These are phyloP conservation scores for Sebastes oblongus DNA, from an alignment of 2,797 vertebrate genomes.

Conservation along the genomic window DNA sequence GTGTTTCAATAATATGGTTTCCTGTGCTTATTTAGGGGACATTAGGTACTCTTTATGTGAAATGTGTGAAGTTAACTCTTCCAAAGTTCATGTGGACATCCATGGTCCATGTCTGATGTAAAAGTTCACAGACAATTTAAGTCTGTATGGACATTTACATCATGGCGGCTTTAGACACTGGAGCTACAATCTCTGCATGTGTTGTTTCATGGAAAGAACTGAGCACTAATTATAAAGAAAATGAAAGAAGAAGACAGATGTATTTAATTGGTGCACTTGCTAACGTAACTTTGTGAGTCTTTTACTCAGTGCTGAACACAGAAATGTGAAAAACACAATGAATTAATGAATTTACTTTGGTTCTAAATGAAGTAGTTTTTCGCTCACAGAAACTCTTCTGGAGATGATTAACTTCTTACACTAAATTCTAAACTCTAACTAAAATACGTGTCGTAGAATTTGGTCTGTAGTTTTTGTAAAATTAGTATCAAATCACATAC, in stretches of 20 bases:
- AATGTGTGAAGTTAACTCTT: not conserved
- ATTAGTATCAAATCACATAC: not conserved
- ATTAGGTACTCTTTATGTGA: not conserved
- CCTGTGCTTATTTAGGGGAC: not conserved
- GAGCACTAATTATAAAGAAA: not conserved
- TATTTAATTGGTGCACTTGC: not conserved
- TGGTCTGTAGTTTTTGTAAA: not conserved
- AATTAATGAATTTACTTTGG: not conserved
- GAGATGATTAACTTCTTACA: not conserved
- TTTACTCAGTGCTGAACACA: not conserved
- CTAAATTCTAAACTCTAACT: not conserved
- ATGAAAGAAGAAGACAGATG: not conserved
- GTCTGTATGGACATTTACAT: not conserved
- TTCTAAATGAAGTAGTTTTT: not conserved
- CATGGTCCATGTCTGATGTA: not conserved
- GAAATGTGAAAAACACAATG: too few species aligned
- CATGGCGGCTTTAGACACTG: too few species aligned
- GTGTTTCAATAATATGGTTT: not conserved
- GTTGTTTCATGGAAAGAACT: not conserved
- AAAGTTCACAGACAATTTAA: too few species aligned
- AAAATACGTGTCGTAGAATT: not conserved
- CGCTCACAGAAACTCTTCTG: not conserved
- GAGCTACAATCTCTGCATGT: not conserved
- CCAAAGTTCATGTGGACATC: not conserved
- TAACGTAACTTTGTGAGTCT: not conserved